Base-by-base conservation (phyloP, 2,797 vertebrate species). In the Tiaroga cobitis region DNA sequence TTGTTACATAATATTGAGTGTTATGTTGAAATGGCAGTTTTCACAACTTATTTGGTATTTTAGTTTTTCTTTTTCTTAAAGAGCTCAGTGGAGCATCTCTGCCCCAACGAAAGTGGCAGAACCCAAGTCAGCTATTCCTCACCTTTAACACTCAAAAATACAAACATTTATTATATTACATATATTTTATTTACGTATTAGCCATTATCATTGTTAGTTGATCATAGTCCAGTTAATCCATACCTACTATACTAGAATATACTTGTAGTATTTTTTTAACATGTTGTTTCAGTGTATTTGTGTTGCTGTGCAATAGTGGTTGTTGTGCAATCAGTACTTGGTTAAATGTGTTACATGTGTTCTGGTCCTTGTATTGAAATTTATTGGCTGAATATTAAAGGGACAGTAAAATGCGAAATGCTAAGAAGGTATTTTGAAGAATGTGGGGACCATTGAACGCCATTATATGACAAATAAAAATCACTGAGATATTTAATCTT, bases 11-110 rank as follows among this genome's bases (percentile, higher is more conserved):
- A 87, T 79, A 81, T 37, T 59, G 37, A 88, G 81, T 4, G 4
- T 89, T 82, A 87, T 91, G 89, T 89, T 85, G 54, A 90, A 92
- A 91, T 80, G 80, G 89, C 87, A 91, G 90, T 86, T 91, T 92
- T 91, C 74, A 86, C 81, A 87, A 90, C 72, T 5, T 39, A 61
- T 82, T 89, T 72, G 75, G 73, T 10, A 5, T 90, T 87, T 61
- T 73, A 34, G 18, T 34, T 37, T 81, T 69, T 74, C 24, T n/a
- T 83, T 67, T 67, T 69, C 19, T 85, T 69, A 34, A 78, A 37
- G 34, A 83, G 76, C 46, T 34, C 24, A 21, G 73, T 87, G 80
- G 39, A 87, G 76, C 37, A 70, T 88, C 46, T 75, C 82, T 9
- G 73, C n/a, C 41, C 79, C 74, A 83, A 80, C 65, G 67, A 37